Percentiles rank a stretch among this genome's conserved stretches.
Conservation (phyloP, 2,113 vertebrate genomes). For the Lampris megalopsis region DNA sequence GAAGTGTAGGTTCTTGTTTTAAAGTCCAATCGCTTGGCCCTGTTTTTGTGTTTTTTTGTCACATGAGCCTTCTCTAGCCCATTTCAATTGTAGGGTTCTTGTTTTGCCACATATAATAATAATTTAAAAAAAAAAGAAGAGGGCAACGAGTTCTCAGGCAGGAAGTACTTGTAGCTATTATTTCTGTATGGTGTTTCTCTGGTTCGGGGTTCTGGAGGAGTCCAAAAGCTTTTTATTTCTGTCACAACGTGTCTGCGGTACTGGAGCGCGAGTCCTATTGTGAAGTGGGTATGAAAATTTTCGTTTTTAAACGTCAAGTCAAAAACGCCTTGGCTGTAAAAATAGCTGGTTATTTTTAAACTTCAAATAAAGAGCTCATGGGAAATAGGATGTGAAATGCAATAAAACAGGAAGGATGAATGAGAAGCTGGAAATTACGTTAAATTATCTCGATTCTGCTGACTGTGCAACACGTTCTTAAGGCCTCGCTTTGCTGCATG, state of each 20-base stretch:
- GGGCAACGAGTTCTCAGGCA: constrained; percentile 13
- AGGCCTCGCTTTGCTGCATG: background rate
- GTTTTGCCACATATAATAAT: background rate
- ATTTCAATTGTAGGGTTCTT: constrained; percentile 15
- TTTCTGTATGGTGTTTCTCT: constrained; percentile 9
- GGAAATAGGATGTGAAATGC: background rate
- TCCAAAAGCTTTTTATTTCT: constrained; percentile 2
- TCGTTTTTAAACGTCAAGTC: constrained; percentile 5
- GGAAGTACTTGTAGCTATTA: constrained; percentile 22
- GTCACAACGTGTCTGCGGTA: background rate
- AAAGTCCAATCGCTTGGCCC: constrained; percentile 33
- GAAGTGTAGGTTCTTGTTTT: constrained; percentile 38
- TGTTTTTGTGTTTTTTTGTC: constrained; percentile 2
- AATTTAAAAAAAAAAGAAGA: background rate
- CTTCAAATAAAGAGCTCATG: constrained; percentile 7
- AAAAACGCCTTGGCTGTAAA: background rate
- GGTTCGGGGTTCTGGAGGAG: background rate
- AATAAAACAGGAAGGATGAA: background rate
- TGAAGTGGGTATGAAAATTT: background rate
- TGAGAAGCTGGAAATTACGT: background rate
- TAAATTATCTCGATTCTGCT: background rate
- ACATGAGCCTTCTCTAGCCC: constrained; percentile 39
- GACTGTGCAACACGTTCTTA: background rate
- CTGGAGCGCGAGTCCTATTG: constrained; percentile 4
- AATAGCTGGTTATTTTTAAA: background rate